phyloP scores from a whole-genome alignment of 2,797 vertebrate species.

The Channallabes apus region DNA sequence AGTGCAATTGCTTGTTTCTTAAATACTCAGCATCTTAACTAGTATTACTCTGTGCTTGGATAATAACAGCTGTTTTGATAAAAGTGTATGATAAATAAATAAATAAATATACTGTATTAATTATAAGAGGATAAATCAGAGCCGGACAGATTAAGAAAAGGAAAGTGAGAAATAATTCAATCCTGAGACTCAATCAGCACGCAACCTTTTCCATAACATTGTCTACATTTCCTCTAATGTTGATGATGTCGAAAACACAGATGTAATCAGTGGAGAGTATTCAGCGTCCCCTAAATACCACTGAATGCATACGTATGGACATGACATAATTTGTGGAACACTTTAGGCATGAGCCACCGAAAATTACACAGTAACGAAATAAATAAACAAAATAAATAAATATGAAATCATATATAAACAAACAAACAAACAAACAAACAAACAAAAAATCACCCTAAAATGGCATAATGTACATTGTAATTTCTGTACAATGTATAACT shows the following conservation, averaged over 20 bases:
- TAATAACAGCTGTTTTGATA: neutral
- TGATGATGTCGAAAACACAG: slow-evolving; percentile 19
- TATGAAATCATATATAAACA: neutral
- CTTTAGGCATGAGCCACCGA: neutral
- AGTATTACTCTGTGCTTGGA: neutral
- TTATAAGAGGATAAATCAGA: neutral
- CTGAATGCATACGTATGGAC: neutral
- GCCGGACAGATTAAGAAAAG: neutral
- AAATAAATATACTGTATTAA: neutral
- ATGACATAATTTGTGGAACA: neutral
- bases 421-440: neutral
- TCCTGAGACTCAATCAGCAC: neutral
- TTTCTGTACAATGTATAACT: neutral
- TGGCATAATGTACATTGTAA: neutral
- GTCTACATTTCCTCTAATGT: slow-evolving; percentile 4
- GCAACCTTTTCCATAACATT: slow-evolving; percentile 1
- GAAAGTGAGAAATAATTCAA: neutral
- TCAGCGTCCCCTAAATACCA: neutral
- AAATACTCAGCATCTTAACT: neutral
- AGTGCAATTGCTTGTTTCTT: neutral
- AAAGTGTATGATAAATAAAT: neutral
- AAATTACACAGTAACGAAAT: neutral
- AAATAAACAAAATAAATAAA: neutral
- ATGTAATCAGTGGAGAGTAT: slow-evolving; percentile 30
- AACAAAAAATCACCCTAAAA: neutral